These are phyloP conservation scores for Chrysochloris asiatica DNA, from an alignment of 2,113 vertebrate genomes.

Conservation along the genomic window DNA sequence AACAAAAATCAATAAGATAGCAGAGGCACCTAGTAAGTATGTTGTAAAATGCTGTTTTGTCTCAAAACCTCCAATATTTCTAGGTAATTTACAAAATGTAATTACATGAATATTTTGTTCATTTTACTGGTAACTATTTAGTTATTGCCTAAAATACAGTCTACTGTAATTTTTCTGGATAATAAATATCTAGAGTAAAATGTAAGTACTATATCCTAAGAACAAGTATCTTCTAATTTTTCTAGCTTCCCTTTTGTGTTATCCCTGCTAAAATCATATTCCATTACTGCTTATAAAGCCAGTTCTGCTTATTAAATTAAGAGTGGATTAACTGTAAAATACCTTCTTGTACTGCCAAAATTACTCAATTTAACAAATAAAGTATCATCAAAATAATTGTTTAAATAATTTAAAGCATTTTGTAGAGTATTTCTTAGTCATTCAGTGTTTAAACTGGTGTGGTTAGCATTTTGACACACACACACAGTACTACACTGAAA, in stretches of 20 bases:
- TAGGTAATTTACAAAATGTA: neutral
- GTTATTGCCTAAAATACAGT: neutral
- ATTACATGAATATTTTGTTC: neutral
- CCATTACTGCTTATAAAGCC: neutral
- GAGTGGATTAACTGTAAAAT: slow-evolving; percentile 8
- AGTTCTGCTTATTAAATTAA: slow-evolving; percentile 17
- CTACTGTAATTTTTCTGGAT: neutral
- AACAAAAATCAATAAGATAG: slow-evolving; percentile 40
- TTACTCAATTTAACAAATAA: neutral
- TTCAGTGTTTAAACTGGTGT: slow-evolving; percentile 34
- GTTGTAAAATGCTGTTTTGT: neutral
- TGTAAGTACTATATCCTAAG: neutral
- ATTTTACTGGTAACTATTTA: neutral
- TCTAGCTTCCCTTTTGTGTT: neutral
- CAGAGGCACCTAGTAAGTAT: neutral
- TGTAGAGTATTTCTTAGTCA: slow-evolving; percentile 26
- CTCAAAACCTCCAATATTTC: neutral
- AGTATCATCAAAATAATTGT: neutral
- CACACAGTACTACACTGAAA: slow-evolving; percentile 46
- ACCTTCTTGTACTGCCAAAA: neutral
- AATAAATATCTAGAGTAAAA: neutral
- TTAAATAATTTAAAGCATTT: slow-evolving; percentile 28
- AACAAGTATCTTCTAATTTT: neutral
- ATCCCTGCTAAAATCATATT: neutral
- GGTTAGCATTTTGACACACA: slow-evolving; percentile 59